A percentile compares a stretch with the other conserved stretches of the same genome.
Evolutionary conservation across 2,888 invertebrate species (phyloP).

Genomic region (Schizaphis graminum): DNA sequence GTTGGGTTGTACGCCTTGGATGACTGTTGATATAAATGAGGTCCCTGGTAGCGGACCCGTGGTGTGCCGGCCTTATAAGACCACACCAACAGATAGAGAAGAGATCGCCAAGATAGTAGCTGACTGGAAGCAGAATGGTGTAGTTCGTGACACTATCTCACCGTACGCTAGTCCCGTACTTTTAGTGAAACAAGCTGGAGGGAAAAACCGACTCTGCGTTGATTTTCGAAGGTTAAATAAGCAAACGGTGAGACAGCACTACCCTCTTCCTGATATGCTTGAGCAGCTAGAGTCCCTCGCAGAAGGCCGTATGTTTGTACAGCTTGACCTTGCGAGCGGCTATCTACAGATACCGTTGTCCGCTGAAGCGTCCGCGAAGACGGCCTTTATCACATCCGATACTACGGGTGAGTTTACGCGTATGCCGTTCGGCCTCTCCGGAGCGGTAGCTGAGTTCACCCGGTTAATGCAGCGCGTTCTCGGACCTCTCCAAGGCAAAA

Average conservation of each 20-base stretch:
- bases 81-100: not conserved
- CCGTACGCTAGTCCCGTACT: no score
- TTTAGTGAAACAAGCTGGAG: not conserved
- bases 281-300: not conserved
- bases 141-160: constrained; percentile 1
- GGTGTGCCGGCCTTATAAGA: not conserved
- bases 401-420: constrained; percentile 25
- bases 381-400: constrained; percentile 7
- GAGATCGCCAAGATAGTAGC: not conserved
- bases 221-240: not conserved
- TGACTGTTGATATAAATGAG: not conserved
- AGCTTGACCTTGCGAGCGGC: constrained; percentile 39
- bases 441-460: constrained; percentile 51
- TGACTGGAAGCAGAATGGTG: not conserved
- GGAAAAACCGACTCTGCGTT: not conserved
- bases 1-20: not conserved
- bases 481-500: not conserved
- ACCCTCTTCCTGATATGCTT: not conserved
- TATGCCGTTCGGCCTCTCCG: constrained; percentile 1
- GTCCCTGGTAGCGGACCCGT: not conserved
- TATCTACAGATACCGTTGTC: constrained; percentile 33
- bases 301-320: not conserved
- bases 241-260: not conserved
- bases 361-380: not conserved
- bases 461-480: constrained; percentile 66